Evolutionary conservation across 1,140 invertebrate species (phyloP).

Genomic region (Zaprionus africanus): DNA sequence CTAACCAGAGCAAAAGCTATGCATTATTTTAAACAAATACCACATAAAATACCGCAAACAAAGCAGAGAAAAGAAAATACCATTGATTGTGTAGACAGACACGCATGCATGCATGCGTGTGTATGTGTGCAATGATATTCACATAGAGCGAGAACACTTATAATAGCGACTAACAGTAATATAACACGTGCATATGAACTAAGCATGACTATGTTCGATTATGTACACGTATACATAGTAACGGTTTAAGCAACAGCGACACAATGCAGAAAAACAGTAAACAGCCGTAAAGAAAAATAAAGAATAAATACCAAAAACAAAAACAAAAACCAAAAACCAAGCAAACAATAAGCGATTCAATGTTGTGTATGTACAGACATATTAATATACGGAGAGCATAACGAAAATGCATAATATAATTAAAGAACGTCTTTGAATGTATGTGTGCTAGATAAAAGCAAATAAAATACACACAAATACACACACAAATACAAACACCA

Average conservation of each 20-base stretch:
- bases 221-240: conserved; percentile 78
- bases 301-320: neutral
- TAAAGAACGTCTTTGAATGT: conserved; percentile 59
- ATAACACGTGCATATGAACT: conserved; percentile 48
- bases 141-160: conserved; percentile 30
- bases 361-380: conserved; percentile 82
- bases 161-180: conserved; percentile 41
- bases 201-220: conserved; percentile 79
- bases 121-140: conserved; percentile 8
- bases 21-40: conserved; percentile 65
- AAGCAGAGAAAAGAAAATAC: conserved; percentile 47
- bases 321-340: conserved; percentile 15
- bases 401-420: conserved; percentile 52
- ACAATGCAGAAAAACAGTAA: conserved; percentile 36
- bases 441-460: conserved; percentile 62
- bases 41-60: conserved; percentile 48
- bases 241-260: conserved; percentile 39
- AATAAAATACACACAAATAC: conserved; percentile 44
- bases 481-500: conserved; percentile 4
- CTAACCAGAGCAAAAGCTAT: conserved; percentile 62
- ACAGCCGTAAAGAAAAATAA: conserved; percentile 24
- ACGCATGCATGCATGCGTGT: neutral
- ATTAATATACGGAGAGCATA: conserved; percentile 51
- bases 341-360: conserved; percentile 74
- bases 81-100: conserved; percentile 48